Conservation (phyloP, 1,140 invertebrate species). For the Glossosoma conforme region DNA sequence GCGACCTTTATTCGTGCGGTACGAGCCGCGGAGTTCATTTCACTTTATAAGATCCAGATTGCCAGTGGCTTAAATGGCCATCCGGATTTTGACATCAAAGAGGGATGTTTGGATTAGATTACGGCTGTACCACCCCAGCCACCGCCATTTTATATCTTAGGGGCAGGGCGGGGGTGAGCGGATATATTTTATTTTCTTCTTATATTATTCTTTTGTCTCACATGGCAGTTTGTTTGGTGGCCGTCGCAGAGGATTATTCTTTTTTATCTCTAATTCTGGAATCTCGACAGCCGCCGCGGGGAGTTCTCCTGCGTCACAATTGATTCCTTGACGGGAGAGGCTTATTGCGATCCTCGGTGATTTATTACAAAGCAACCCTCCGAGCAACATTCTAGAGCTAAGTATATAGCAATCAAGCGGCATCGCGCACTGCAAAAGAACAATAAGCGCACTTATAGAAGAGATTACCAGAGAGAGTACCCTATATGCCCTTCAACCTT, state of each 20-base stretch:
- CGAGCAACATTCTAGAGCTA: too few relatives aligned
- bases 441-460: too few relatives aligned
- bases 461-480: too few relatives aligned
- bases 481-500: too few relatives aligned
- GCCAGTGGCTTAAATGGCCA: slow-evolving; percentile 17
- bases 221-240: neutral
- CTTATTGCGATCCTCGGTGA: slow-evolving; percentile 29
- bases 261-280: slow-evolving; percentile 27
- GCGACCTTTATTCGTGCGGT: too few relatives aligned
- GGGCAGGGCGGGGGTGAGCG: neutral
- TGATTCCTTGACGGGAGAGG: slow-evolving; percentile 25
- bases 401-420: too few relatives aligned
- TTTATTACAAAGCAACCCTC: slow-evolving; percentile 25
- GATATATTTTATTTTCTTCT: slow-evolving; percentile 3
- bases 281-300: slow-evolving; percentile 11
- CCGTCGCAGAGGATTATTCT: slow-evolving; percentile 5
- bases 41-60: slow-evolving; percentile 7
- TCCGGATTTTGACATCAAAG: slow-evolving; percentile 23
- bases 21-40: slow-evolving; percentile 1
- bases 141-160: too few relatives aligned
- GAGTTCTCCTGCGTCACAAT: slow-evolving; percentile 14
- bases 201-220: slow-evolving; percentile 8
- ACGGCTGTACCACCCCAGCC: slow-evolving; percentile 5
- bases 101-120: slow-evolving; percentile 20
- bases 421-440: too few relatives aligned